Evolutionary conservation across 2,888 invertebrate species (phyloP).

Genomic region (Ptycholaimellus sp.): DNA sequence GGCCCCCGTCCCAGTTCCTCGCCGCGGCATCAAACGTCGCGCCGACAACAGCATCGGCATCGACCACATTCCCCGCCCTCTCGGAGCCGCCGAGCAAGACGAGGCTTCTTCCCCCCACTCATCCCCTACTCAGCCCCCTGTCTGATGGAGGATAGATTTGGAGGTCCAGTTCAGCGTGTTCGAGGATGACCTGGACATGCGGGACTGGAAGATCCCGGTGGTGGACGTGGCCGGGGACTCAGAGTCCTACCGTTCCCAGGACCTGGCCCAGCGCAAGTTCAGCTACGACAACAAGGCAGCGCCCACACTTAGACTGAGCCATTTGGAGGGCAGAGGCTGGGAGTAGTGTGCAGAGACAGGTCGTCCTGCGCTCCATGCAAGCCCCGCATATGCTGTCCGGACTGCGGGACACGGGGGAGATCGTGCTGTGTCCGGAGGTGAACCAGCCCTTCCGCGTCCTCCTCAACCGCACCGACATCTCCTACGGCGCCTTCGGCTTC

Average conservation of each 20-base stretch:
- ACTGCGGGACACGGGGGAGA: conserved; percentile 11
- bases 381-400: conserved; percentile 12
- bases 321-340: too few relatives aligned
- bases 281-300: neutral
- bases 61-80: too few relatives aligned
- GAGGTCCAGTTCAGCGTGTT: too few relatives aligned
- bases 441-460: conserved; percentile 19
- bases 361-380: conserved; percentile 1
- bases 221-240: neutral
- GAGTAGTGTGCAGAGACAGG: neutral
- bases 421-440: conserved; percentile 12
- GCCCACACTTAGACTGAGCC: too few relatives aligned
- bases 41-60: too few relatives aligned
- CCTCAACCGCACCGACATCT: conserved; percentile 32
- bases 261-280: neutral
- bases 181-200: too few relatives aligned
- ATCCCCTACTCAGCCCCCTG: too few relatives aligned
- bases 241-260: neutral
- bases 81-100: too few relatives aligned
- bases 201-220: neutral
- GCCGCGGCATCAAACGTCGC: too few relatives aligned
- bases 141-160: too few relatives aligned
- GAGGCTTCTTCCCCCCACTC: too few relatives aligned
- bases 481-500: conserved; percentile 28
- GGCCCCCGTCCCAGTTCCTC: too few relatives aligned